Evolutionary conservation across 2,113 vertebrate species (phyloP).

Genomic region (Pterocles orientalis): DNA sequence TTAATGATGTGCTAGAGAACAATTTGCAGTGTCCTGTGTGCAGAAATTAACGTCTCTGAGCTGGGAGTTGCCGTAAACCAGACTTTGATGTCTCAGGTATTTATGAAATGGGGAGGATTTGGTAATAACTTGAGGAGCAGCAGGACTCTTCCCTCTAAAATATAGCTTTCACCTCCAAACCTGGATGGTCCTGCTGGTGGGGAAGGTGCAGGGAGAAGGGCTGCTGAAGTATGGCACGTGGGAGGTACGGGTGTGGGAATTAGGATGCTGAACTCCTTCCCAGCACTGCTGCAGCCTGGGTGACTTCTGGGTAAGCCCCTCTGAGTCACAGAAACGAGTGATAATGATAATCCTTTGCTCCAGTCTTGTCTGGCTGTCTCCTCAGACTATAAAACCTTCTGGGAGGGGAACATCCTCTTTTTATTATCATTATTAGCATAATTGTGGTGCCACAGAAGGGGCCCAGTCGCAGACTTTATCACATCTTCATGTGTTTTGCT

Average conservation of each 20-base stretch:
- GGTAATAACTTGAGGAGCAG: background rate
- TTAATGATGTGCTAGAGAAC: slow-evolving; percentile 52
- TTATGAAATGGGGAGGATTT: background rate
- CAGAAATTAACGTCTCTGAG: background rate
- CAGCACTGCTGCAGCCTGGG: background rate
- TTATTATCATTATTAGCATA: background rate
- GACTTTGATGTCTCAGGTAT: background rate
- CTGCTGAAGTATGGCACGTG: background rate
- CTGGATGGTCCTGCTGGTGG: background rate
- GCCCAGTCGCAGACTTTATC: background rate
- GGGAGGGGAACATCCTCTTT: background rate
- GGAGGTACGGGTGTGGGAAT: background rate
- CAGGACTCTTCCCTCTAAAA: background rate
- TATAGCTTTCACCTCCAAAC: background rate
- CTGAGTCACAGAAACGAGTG: background rate
- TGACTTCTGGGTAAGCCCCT: background rate
- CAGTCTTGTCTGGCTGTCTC: background rate
- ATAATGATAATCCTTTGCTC: slow-evolving; percentile 12
- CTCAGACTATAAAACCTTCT: background rate
- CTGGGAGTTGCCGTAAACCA: background rate
- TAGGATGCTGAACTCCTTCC: background rate
- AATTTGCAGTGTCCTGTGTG: slow-evolving; percentile 19
- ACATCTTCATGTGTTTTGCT: background rate
- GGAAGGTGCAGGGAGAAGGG: background rate
- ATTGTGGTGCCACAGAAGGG: background rate